A percentile compares a stretch with the other conserved stretches of the same genome.
Conservation (phyloP, 1,140 invertebrate genomes). For the Trichonephila inaurata region DNA sequence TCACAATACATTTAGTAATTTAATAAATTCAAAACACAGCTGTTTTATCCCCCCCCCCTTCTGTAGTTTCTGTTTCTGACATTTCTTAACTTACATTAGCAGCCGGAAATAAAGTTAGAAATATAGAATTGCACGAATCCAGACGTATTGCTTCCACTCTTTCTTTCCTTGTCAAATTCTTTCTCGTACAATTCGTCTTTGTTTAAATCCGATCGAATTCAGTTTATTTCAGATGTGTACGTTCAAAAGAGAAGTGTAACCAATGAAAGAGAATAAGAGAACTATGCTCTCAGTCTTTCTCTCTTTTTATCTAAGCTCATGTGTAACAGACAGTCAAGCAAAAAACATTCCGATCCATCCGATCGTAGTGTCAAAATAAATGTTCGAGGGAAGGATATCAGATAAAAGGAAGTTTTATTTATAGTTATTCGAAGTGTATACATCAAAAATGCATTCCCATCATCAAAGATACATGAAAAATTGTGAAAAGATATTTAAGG, state of each 20-base stretch:
- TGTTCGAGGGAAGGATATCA: no score
- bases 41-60: background rate
- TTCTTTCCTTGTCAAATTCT: background rate
- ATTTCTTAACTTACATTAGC: background rate
- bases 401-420: no score
- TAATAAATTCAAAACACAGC: background rate
- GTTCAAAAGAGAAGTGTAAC: background rate
- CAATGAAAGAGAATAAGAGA: background rate
- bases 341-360: no score
- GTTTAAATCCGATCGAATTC: background rate
- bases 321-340: no score
- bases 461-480: no score
- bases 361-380: no score
- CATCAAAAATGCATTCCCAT: no score
- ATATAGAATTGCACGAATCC: slow-evolving; percentile 7
- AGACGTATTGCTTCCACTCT: no score
- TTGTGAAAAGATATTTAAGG: no score
- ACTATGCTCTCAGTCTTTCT: background rate
- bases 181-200: slow-evolving; percentile 18
- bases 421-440: no score
- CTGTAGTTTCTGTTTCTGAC: background rate
- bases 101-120: background rate
- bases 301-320: background rate
- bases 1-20: background rate
- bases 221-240: background rate